phyloP scores from a whole-genome alignment of 2,797 vertebrate species.

The Gadopsis marmoratus region DNA sequence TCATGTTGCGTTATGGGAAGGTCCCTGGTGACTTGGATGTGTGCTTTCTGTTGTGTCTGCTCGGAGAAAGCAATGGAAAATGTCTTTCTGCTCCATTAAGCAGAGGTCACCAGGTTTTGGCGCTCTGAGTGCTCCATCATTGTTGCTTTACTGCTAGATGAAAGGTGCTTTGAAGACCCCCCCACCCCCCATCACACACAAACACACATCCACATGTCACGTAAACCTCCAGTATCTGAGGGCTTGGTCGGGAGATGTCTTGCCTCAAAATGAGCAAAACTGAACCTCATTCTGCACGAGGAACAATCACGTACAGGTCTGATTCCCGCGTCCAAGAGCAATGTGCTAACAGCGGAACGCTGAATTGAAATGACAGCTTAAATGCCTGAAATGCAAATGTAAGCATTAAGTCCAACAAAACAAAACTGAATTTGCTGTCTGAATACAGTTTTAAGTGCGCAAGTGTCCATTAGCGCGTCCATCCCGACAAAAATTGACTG shows the following conservation, averaged over 20 bases:
- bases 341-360: neutral
- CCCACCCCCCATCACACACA: slow-evolving; percentile 31
- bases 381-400: slow-evolving; percentile 28
- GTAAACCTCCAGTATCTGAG: slow-evolving; percentile 19
- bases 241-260: neutral
- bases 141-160: slow-evolving; percentile 71
- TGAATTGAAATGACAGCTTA: slow-evolving; percentile 15
- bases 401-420: slow-evolving; percentile 16
- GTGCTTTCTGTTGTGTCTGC: slow-evolving; percentile 70
- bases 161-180: slow-evolving; percentile 75
- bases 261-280: slow-evolving; percentile 10
- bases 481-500: slow-evolving; percentile 60
- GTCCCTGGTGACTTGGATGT: slow-evolving; percentile 33
- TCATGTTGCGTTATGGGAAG: neutral
- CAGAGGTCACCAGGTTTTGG: slow-evolving; percentile 74
- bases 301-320: neutral
- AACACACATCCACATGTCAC: slow-evolving; percentile 28
- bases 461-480: slow-evolving; percentile 49
- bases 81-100: slow-evolving; percentile 79
- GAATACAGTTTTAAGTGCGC: slow-evolving; percentile 25
- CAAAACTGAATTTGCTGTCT: slow-evolving; percentile 20
- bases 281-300: neutral
- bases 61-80: slow-evolving; percentile 66
- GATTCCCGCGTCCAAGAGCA: neutral
- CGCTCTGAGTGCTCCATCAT: slow-evolving; percentile 75